These are phyloP conservation scores for Cavia aperea DNA, from an alignment of 2,113 vertebrate species.

Conservation along the genomic window DNA sequence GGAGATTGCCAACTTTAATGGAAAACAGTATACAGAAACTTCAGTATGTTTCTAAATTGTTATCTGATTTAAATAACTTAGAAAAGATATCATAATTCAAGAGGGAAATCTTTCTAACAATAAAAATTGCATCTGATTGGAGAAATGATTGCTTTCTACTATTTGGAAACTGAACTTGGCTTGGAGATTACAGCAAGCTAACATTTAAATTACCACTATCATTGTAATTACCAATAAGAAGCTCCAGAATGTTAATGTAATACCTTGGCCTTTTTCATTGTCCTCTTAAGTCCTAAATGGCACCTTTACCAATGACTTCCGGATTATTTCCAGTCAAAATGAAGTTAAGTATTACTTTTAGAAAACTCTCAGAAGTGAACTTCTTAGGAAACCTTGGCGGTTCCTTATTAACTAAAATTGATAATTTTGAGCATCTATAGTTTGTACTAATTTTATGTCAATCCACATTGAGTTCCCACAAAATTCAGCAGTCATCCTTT, in stretches of 20 bases:
- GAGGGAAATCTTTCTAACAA: neutral
- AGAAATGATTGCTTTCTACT: neutral
- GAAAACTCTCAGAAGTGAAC: neutral
- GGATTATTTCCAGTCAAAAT: neutral
- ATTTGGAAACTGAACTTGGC: neutral
- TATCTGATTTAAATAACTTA: neutral
- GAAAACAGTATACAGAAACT: neutral
- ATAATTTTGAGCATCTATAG: neutral
- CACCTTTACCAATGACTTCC: neutral
- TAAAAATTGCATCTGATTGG: neutral
- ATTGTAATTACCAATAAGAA: neutral
- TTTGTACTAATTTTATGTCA: neutral
- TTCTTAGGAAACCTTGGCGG: neutral
- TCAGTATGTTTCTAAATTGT: neutral
- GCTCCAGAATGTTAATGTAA: neutral
- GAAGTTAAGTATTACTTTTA: neutral
- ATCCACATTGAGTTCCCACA: neutral
- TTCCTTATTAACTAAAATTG: neutral
- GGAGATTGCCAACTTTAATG: neutral
- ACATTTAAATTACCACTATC: neutral
- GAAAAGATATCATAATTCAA: neutral
- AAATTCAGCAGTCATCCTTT: fast-evolving
- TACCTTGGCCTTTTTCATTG: neutral
- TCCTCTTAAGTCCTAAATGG: neutral
- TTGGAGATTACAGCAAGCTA: neutral